A percentile compares a stretch with the other conserved stretches of the same genome.
Evolutionary conservation across 2,113 vertebrate species (phyloP).

Genomic region (Phodopus roborovskii): DNA sequence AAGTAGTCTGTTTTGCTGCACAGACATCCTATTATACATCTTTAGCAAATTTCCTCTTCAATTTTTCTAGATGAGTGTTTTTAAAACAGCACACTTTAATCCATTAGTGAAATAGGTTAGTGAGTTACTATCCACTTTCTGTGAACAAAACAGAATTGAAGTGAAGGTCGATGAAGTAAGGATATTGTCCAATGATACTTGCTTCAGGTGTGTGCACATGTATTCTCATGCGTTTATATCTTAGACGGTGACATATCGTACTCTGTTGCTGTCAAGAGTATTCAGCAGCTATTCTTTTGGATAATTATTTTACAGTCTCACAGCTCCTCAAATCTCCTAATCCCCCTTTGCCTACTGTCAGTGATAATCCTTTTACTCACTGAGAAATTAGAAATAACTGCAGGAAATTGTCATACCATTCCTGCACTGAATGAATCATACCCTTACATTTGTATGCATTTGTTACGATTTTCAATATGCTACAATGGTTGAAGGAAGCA

Average conservation of each 20-base stretch:
- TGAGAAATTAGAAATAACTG: slow-evolving; percentile 39
- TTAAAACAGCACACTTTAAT: slow-evolving; percentile 14
- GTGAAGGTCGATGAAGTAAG: background rate
- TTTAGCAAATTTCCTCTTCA: slow-evolving; percentile 38
- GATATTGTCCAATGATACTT: background rate
- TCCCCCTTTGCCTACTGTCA: background rate
- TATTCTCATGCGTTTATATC: background rate
- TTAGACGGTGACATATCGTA: background rate
- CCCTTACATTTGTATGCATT: background rate
- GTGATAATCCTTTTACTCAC: slow-evolving; percentile 42
- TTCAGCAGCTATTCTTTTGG: background rate
- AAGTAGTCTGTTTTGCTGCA: background rate
- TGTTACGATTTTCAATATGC: background rate
- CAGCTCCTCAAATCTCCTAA: background rate
- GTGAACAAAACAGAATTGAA: background rate
- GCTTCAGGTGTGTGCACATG: background rate
- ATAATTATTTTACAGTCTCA: slow-evolving; percentile 40
- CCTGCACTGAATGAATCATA: background rate
- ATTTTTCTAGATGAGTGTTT: slow-evolving; percentile 40
- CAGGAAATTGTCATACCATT: background rate
- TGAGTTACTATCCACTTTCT: background rate
- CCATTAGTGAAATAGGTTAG: background rate
- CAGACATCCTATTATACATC: slow-evolving; percentile 20
- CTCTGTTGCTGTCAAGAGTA: background rate
- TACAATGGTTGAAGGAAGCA: background rate